A percentile compares a stretch with the other conserved stretches of the same genome.
Conservation (phyloP, 2,113 vertebrate species). For the Ictalurus punctatus region DNA sequence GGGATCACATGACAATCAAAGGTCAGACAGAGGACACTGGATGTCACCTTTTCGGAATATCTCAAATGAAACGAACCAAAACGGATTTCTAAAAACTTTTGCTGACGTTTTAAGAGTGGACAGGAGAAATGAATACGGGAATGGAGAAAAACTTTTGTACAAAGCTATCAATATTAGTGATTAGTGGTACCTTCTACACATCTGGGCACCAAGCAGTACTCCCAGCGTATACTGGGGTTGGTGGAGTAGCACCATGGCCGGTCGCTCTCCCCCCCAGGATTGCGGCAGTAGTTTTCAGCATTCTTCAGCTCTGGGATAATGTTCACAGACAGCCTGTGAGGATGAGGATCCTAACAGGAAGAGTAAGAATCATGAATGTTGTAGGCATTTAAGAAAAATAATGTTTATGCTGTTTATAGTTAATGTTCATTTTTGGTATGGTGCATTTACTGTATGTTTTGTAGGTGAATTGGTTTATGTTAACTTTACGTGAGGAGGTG, state of each 20-base stretch:
- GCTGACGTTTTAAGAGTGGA: background rate
- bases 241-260: conserved; percentile 87
- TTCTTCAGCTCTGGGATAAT: conserved; percentile 82
- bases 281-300: conserved; percentile 84
- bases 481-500: background rate
- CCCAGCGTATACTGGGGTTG: conserved; percentile 80
- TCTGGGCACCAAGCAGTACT: conserved; percentile 79
- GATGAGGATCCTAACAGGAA: conserved; percentile 75
- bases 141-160: background rate
- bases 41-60: background rate
- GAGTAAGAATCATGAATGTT: background rate
- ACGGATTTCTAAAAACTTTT: background rate
- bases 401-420: background rate
- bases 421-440: background rate
- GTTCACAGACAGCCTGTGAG: conserved; percentile 78
- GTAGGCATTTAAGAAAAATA: background rate
- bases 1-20: background rate
- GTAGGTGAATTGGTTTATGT: background rate
- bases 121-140: background rate
- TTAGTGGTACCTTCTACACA: conserved; percentile 69
- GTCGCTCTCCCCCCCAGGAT: conserved; percentile 83
- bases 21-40: background rate
- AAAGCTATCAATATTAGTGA: background rate
- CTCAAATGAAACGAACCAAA: background rate
- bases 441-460: background rate